A percentile compares a stretch with the other conserved stretches of the same genome.
Evolutionary conservation across 2,113 vertebrate genomes (phyloP).

Genomic region (Dasyornis broadbenti): DNA sequence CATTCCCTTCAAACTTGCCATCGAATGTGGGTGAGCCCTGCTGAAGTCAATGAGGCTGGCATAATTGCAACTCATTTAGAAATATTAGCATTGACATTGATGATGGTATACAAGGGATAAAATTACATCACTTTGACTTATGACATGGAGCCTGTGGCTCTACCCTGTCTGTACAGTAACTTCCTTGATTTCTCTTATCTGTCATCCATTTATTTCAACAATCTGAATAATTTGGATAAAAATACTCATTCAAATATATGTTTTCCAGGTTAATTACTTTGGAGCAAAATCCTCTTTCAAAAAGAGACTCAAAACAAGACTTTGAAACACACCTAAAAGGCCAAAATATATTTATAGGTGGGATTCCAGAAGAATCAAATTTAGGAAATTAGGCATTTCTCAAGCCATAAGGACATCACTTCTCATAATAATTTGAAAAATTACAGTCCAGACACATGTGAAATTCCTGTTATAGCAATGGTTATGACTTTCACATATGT

Average conservation of each 20-base stretch:
- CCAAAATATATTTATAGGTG: background rate
- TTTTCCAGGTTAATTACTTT: background rate
- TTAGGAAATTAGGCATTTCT: background rate
- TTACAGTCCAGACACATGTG: background rate
- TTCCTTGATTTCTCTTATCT: conserved; percentile 39
- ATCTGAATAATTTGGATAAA: background rate
- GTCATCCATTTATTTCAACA: conserved; percentile 14
- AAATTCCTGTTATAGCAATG: background rate
- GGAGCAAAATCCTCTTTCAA: background rate
- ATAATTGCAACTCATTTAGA: background rate
- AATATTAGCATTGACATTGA: background rate
- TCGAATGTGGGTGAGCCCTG: background rate
- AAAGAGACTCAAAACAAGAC: background rate
- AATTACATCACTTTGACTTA: background rate
- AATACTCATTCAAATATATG: background rate
- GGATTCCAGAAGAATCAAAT: background rate
- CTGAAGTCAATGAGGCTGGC: background rate
- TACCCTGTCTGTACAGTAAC: background rate
- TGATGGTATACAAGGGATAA: background rate
- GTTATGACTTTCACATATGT: background rate
- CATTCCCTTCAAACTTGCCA: background rate
- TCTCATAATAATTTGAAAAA: background rate
- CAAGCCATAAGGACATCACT: background rate
- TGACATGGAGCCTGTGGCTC: background rate
- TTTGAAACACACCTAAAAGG: background rate